Evolutionary conservation across 2,113 vertebrate species (phyloP).

Genomic region (cat (Felis catus)): F.catus_Fca126_mat1.0 CM031416.1:66457001-66457500

Average conservation of each 20-base stretch:
- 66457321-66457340: background rate
- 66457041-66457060: background rate
- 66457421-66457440: background rate
- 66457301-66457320: background rate
- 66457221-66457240: conserved; percentile 22
- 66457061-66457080: conserved; percentile 32
- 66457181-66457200: background rate
- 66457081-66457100: background rate
- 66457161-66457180: conserved; percentile 26
- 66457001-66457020: background rate
- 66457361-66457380: background rate
- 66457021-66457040: conserved; percentile 41
- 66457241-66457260: background rate
- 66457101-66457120: conserved; percentile 10
- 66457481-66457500: conserved; percentile 40
- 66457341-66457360: background rate
- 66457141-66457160: background rate
- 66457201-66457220: conserved; percentile 13
- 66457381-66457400: background rate
- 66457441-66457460: background rate
- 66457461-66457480: conserved; percentile 13
- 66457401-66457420: background rate
- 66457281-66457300: background rate
- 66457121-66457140: background rate
- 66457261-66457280: conserved; percentile 14